Evolutionary conservation across 2,888 invertebrate species (phyloP), one percentile per base, ranked within the genome.

Genomic region (Crematogaster levior): DNA sequence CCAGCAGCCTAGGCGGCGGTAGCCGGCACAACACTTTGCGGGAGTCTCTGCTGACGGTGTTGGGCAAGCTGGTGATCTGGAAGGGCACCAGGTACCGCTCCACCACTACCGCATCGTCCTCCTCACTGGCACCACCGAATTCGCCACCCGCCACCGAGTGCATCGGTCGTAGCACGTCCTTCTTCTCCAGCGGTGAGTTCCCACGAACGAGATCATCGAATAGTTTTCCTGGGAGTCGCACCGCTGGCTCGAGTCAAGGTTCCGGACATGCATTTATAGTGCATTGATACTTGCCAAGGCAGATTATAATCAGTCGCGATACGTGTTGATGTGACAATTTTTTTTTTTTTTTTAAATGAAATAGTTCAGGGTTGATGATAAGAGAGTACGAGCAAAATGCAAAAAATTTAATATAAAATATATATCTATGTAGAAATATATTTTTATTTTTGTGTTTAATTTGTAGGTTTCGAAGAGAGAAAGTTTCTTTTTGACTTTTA

Each of bases 11-110:
- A 63, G 94, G 94, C 34, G 94, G 93, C 66, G 92, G 91, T 84
- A 92, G 91, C 83, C 94, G 95, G 85, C 95, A 95, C 88, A 94
- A 93, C 84, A 95, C 95, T 81, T 92, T 97, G 91, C 95, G 97
- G 90, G 96, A 96, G 93, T 97, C 96, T 87, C 95, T 97, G 92
- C 95, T 97, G 91, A 96, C 96, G 86, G 95, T 96, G 91, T 95
- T 96, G 89, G 96, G 96, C 90, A 96, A 96, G 94, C 95, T 96
- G 93, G 96, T 96, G 92, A 94, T 94, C 74, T 95, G 95, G 95
- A 95, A 95, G 89, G 95, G 95, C 86, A 94, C 95, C 84, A 93
- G 95, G 87, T 95, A 93, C 85, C 92, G 94, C 56, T 93, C 92
- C 61, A 93, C 93, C 75, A 93, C 93, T 72, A 92, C 91, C 94